phyloP scores from a whole-genome alignment of 2,797 vertebrate genomes.

The Sarcoramphus papa region DNA sequence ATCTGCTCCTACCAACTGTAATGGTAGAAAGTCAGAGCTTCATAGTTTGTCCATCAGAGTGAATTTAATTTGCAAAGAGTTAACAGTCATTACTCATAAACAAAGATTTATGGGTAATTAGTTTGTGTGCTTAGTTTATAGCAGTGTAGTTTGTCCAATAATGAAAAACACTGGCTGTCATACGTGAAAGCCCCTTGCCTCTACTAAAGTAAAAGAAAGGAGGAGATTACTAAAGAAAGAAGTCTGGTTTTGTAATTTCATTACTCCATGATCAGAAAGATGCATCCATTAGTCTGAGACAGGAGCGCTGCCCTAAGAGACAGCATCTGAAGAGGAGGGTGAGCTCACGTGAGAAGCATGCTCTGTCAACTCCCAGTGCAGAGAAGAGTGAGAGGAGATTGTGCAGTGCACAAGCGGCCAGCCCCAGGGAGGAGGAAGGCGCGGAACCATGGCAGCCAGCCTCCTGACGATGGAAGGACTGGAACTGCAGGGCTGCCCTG shows the following conservation, averaged over 20 bases:
- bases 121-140: neutral
- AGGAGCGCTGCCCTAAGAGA: neutral
- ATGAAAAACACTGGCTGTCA: neutral
- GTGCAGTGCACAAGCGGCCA: accelerated
- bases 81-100: neutral
- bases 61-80: neutral
- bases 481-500: neutral
- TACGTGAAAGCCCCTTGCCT: neutral
- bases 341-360: accelerated
- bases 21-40: neutral
- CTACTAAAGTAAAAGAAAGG: neutral
- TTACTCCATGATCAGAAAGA: neutral
- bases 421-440: accelerated
- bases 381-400: neutral
- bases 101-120: neutral
- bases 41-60: neutral
- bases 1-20: neutral
- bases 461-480: neutral
- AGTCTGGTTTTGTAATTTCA: neutral
- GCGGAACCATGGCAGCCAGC: accelerated
- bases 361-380: neutral
- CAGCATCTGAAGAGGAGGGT: neutral
- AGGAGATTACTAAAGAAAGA: neutral
- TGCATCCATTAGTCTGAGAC: neutral
- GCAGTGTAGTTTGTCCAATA: neutral